phyloP scores from a whole-genome alignment of 2,888 invertebrate species.

The Phytoseiulus persimilis region DNA sequence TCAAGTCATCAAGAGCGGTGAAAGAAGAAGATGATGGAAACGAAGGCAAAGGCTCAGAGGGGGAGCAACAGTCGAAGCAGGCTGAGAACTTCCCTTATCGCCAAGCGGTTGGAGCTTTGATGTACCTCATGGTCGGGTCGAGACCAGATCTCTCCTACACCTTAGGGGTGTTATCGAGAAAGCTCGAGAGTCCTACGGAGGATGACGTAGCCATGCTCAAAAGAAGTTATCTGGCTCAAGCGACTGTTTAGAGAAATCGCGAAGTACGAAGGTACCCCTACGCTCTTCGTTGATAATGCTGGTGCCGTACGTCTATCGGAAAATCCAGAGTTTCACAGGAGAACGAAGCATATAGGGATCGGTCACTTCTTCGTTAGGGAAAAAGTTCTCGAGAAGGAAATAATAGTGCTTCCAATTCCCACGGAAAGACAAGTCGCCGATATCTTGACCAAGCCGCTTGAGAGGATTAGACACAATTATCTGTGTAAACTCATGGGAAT shows the following conservation, averaged over 20 bases:
- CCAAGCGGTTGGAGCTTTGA: slow-evolving; percentile 41
- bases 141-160: slow-evolving; percentile 41
- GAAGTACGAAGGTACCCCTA: not conserved
- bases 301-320: slow-evolving; percentile 45
- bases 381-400: slow-evolving; percentile 30
- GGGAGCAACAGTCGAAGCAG: too few relatives aligned
- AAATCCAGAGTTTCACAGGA: slow-evolving; percentile 45
- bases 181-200: slow-evolving; percentile 39
- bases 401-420: slow-evolving; percentile 40
- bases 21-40: not conserved
- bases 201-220: slow-evolving; percentile 26
- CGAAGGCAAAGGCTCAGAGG: not conserved
- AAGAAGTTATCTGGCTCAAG: slow-evolving; percentile 46
- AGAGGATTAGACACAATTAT: not conserved
- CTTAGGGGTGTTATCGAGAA: slow-evolving; percentile 36
- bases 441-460: slow-evolving; percentile 40
- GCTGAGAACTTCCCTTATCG: slow-evolving; percentile 25
- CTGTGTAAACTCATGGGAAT: not conserved
- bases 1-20: too few relatives aligned
- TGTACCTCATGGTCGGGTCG: slow-evolving; percentile 41
- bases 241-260: slow-evolving; percentile 44
- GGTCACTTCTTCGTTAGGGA: slow-evolving; percentile 43
- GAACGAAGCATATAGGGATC: slow-evolving; percentile 46
- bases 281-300: slow-evolving; percentile 43
- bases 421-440: slow-evolving; percentile 41